Evolutionary conservation across 2,113 vertebrate genomes (phyloP).

Genomic region (Neolamprologus hecqui): DNA sequence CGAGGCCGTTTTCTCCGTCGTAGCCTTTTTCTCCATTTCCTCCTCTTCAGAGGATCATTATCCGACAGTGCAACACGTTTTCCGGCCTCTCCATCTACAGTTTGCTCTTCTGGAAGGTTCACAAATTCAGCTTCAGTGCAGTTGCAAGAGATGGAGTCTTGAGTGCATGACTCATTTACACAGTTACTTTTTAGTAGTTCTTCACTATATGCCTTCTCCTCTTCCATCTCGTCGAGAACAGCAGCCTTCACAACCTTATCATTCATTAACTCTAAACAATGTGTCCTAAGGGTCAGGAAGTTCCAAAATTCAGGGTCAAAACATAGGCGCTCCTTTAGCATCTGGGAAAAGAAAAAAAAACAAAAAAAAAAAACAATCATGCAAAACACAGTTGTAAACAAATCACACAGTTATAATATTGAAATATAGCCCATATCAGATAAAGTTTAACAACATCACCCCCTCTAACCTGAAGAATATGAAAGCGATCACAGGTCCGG

Average conservation of each 20-base stretch:
- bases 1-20: neutral
- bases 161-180: neutral
- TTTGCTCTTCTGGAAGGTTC: neutral
- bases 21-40: conserved; percentile 18
- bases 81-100: neutral
- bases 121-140: conserved; percentile 6
- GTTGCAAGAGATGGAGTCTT: neutral
- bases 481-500: conserved; percentile 87
- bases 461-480: conserved; percentile 74
- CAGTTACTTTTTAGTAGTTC: conserved; percentile 20
- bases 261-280: conserved; percentile 83
- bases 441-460: neutral
- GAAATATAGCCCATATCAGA: neutral
- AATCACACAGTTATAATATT: neutral
- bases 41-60: conserved; percentile 3
- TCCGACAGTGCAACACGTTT: neutral
- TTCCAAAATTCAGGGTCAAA: conserved; percentile 99
- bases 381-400: neutral
- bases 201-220: conserved; percentile 58
- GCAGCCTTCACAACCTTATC: conserved; percentile 77
- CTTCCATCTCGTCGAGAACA: conserved; percentile 73
- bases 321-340: conserved; percentile 88
- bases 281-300: conserved; percentile 86
- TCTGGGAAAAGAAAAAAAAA: conserved; percentile 53
- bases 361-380: neutral